Evolutionary conservation across 2,888 invertebrate species (phyloP), one percentile per base, ranked within the genome.

Genomic region (Chouioia cunea): DNA sequence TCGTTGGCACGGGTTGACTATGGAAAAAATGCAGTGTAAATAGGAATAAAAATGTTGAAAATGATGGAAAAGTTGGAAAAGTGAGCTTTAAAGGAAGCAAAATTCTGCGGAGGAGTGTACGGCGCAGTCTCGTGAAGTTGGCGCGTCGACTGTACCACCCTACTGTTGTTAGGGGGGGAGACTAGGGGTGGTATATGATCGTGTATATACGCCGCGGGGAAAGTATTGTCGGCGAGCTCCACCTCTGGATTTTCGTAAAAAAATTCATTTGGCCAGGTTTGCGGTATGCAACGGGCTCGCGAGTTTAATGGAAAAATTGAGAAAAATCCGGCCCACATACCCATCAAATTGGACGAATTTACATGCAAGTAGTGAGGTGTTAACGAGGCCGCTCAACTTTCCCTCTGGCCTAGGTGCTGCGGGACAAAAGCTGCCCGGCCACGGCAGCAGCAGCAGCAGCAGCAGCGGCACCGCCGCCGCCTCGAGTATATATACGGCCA

Each of bases 171-270:
- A 81, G 81, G 83, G 81, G 78, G 81, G 80, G 83, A 83, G 84
- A 83, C 83, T 82, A 84, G 85, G 85, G 85, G 85, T 85, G 85
- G 85, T 85, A 85, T 85, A 85, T 85, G 85, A 85, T 85, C 84
- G 82, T 83, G 84, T 85, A 85, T 84, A 85, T 85, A 84, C 81
- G 77, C 74, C 75, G 77, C 80, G 65, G 85, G 68, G 77, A 80
- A 85, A 85, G 83, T 85, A 85, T 85, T 85, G 85, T 84, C 85
- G 77, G 68, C 54, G 65, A 54, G 83, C 81, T 85, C 82, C 80
- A 81, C 83, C 85, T 85, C 84, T 79, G 78, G 78, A 73, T 81
- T 83, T 83, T 82, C 76, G 72, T 70, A 60, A 73, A 75, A 83
- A 85, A 84, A 83, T 81, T 76, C 59, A 57, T 77, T 77, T 76